Conservation (phyloP, 2,113 vertebrate genomes). For the Ellobius talpinus region DNA sequence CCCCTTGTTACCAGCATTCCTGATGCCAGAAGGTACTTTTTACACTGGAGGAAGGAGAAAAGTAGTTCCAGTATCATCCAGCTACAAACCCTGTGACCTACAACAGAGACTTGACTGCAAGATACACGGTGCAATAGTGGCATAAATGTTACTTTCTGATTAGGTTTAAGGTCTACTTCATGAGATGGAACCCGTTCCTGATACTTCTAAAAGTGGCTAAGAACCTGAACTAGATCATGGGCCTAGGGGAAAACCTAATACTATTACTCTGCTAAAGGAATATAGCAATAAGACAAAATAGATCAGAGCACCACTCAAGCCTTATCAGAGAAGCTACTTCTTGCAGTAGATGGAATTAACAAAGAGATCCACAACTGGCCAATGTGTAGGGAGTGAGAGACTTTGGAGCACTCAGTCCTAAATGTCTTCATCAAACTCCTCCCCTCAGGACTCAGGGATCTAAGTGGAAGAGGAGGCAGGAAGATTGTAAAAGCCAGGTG, state of each 20-base stretch:
- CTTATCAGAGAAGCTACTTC: background rate
- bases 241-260: background rate
- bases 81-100: background rate
- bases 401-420: background rate
- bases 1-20: too few relatives aligned
- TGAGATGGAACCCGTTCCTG: background rate
- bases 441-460: background rate
- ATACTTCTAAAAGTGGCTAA: background rate
- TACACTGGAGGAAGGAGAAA: background rate
- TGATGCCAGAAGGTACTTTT: background rate
- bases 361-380: background rate
- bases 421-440: background rate
- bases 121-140: background rate
- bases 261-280: background rate
- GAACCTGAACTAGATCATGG: background rate
- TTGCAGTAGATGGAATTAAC: background rate
- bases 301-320: background rate
- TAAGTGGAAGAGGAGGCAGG: background rate
- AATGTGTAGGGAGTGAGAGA: background rate
- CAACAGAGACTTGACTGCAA: background rate
- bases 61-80: background rate
- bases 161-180: background rate
- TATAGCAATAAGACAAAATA: background rate
- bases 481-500: background rate
- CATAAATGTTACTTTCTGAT: background rate